Base-by-base conservation (phyloP, 2,113 vertebrate genomes). In the Rhinogobius similis region DNA sequence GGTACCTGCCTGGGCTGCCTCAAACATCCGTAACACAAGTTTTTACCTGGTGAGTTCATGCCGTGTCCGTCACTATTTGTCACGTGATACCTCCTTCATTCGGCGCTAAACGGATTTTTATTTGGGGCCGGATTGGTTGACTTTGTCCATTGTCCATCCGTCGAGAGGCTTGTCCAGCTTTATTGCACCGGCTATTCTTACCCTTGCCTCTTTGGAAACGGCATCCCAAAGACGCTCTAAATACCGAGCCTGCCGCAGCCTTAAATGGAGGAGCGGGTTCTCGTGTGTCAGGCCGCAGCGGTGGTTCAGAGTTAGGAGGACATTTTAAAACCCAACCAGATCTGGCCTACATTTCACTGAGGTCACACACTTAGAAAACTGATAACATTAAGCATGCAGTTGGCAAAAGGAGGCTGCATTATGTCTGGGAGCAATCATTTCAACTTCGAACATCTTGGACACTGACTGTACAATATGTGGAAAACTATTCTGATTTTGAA, bases 201-300 rank as follows among this genome's bases (percentile, higher is more conserved):
- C 82, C 65, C 90, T 92, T 91, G 92, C 92, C 92, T 87, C 91
- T 92, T 94, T 91, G 83, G 90, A 90, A 91, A 85, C 77, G 72
- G 80, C 69, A 73, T 88, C 84, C 85, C 89, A 90, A 89, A 88
- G 79, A 86, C 82, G 67, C 53, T 91, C 91, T 80, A 89, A 84
- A 90, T 86, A 77, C 83, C 91, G 79, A 86, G 85, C 82, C 89
- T 84, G 73, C 79, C 87, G 87, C 69, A 63, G 81, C 93, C 93
- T 91, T 94, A 93, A 94, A 94, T 90, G 93, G 93, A 88, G 72
- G 85, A 76, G 67, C 32, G 79, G 62, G 77, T 62, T 88, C 90
- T 93, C 90, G 78, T 77, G 79, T 92, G 83, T 87, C 90, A 84
- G 62, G 27, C 56, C 52, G 69, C 66, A 27, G 56, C 68, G 73